phyloP scores from a whole-genome alignment of 2,797 vertebrate species.

The Arremon aurantiirostris region DNA sequence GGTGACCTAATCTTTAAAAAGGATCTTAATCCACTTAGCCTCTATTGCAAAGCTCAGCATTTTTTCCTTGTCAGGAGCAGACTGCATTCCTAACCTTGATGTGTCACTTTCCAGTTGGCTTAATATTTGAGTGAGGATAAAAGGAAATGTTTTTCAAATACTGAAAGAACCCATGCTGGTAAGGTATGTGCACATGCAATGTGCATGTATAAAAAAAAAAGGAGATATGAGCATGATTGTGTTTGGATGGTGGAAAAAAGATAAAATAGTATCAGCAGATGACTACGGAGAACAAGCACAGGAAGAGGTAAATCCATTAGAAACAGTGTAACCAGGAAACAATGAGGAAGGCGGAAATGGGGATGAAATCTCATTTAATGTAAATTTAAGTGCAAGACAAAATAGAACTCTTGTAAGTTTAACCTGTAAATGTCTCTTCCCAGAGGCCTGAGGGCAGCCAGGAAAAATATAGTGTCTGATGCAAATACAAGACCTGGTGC shows the following conservation, averaged over 20 bases:
- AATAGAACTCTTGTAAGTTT: not conserved
- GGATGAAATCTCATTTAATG: not conserved
- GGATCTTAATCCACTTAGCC: constrained; percentile 59
- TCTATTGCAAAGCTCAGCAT: constrained; percentile 37
- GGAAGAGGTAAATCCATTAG: constrained; percentile 14
- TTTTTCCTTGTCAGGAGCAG: constrained; percentile 54
- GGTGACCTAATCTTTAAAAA: constrained; percentile 56
- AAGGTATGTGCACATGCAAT: not conserved
- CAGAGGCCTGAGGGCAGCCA: not conserved
- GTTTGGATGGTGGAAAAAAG: constrained; percentile 9
- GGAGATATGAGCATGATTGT: not conserved
- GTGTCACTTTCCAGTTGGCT: constrained; percentile 60
- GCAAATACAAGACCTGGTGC: not conserved
- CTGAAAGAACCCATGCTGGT: not conserved
- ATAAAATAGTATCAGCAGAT: not conserved
- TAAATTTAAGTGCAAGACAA: not conserved
- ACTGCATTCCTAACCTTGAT: constrained; percentile 60
- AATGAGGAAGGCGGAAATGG: constrained; percentile 3
- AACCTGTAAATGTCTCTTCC: not conserved
- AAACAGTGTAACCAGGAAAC: not conserved
- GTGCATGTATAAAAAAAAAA: not conserved
- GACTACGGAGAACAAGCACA: not conserved
- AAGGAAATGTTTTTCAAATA: constrained; percentile 48
- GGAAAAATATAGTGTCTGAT: not conserved
- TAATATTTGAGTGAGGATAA: constrained; percentile 37